phyloP scores from a whole-genome alignment of 2,888 invertebrate species.

The Chrysomela aeneicollis region DNA sequence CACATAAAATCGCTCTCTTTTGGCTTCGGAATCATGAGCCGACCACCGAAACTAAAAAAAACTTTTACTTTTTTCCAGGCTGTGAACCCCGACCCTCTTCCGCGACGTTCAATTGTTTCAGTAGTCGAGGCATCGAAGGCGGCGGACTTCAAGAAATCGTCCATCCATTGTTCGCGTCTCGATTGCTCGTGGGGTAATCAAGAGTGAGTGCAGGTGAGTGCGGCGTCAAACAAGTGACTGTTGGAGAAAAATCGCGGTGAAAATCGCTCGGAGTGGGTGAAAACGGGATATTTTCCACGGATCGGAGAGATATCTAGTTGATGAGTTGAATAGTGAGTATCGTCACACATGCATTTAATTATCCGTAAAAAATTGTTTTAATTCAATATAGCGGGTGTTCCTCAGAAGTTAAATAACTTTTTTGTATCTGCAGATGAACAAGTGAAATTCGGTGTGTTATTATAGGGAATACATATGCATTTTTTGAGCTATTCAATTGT shows the following conservation, averaged over 20 bases:
- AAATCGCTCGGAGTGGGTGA: conserved; percentile 7
- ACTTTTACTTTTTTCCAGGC: conserved; percentile 43
- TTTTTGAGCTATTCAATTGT: too few species aligned
- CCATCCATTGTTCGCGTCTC: conserved; percentile 25
- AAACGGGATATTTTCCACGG: too few species aligned
- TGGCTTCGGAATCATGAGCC: not conserved
- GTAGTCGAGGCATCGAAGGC: conserved; percentile 28
- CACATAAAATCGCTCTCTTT: not conserved
- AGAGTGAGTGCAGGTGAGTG: conserved; percentile 23
- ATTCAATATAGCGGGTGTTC: too few species aligned
- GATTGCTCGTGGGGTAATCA: conserved; percentile 32
- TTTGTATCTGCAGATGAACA: too few species aligned
- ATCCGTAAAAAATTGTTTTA: too few species aligned
- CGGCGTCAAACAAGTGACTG: conserved; percentile 25
- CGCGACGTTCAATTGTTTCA: conserved; percentile 35
- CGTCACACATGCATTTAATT: too few species aligned
- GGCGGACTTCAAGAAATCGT: conserved; percentile 28
- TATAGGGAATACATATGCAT: too few species aligned
- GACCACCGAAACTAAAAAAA: conserved; percentile 25
- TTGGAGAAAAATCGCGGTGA: not conserved
- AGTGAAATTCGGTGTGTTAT: too few species aligned
- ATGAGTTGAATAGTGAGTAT: too few species aligned
- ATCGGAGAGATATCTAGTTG: too few species aligned
- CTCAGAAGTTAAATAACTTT: too few species aligned
- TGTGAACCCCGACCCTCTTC: conserved; percentile 36